These are phyloP conservation scores for Dynastes hyllus DNA, from an alignment of 2,888 invertebrate species.

Conservation along the genomic window DNA sequence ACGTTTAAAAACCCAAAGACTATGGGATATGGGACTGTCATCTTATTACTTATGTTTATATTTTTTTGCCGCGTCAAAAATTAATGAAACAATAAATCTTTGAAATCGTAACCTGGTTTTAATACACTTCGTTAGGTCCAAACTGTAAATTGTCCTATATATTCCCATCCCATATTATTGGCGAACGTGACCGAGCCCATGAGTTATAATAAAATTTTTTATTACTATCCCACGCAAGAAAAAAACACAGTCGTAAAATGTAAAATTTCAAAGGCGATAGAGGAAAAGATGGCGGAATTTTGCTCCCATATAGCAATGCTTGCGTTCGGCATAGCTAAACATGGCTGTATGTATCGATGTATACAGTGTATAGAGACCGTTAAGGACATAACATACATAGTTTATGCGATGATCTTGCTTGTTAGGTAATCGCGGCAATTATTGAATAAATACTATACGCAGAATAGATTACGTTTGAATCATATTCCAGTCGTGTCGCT, in stretches of 20 bases:
- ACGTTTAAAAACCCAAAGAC: too few relatives aligned
- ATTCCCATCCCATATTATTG: conserved; percentile 18
- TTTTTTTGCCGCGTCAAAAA: neutral
- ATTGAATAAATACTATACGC: conserved; percentile 25
- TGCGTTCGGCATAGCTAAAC: neutral
- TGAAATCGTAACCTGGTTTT: neutral
- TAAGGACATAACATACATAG: conserved; percentile 9
- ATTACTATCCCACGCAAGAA: conserved; percentile 3
- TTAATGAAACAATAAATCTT: neutral
- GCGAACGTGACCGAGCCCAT: conserved; percentile 10
- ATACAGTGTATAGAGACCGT: conserved; percentile 5
- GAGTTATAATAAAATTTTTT: conserved; percentile 18
- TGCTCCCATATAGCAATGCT: neutral
- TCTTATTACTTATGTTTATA: too few relatives aligned
- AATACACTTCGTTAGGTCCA: neutral
- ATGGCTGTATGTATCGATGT: neutral
- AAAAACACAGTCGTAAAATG: conserved; percentile 10
- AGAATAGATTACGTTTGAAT: conserved; percentile 10
- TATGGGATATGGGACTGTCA: too few relatives aligned
- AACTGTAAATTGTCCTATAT: conserved; percentile 9
- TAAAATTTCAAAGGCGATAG: conserved; percentile 14
- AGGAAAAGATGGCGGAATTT: conserved; percentile 12
- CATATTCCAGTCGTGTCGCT: neutral
- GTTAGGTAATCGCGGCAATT: conserved; percentile 32
- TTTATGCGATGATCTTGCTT: conserved; percentile 8